Conservation (phyloP, 2,888 invertebrate genomes). For the Amblyjoppa proteus region DNA sequence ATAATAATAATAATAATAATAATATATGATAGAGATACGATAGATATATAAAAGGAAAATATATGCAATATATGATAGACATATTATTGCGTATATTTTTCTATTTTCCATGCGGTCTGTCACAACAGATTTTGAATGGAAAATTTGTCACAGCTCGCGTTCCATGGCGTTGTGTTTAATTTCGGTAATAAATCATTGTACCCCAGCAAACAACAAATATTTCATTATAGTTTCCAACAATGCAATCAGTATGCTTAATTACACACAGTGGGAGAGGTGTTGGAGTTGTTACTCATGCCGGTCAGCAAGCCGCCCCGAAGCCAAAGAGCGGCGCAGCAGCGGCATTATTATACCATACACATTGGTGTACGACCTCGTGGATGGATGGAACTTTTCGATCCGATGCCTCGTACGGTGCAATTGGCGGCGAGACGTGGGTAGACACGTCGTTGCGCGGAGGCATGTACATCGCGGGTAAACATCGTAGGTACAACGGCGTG, state of each 20-base stretch:
- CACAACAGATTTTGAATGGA: neutral
- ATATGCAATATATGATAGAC: no score
- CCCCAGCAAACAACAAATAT: neutral
- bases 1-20: no score
- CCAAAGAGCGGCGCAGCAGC: neutral
- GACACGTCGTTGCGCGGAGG: conserved; percentile 15
- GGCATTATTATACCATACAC: neutral
- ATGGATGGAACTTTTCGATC: neutral
- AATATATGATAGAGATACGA: no score
- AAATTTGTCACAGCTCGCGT: neutral
- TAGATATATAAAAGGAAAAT: no score
- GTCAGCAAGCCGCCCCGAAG: neutral
- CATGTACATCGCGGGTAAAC: conserved; percentile 34
- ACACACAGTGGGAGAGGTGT: neutral
- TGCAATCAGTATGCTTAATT: conserved; percentile 10
- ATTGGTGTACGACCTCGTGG: neutral
- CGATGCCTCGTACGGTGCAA: neutral
- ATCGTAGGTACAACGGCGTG: conserved; percentile 25
- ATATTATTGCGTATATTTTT: neutral
- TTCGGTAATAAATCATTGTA: neutral
- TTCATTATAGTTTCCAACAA: conserved; percentile 9
- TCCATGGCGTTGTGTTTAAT: neutral
- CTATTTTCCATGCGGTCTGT: neutral
- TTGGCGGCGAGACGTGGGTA: conserved; percentile 10
- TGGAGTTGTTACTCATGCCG: conserved; percentile 9